phyloP scores from a whole-genome alignment of 2,113 vertebrate genomes.

The Gila orcuttii region DNA sequence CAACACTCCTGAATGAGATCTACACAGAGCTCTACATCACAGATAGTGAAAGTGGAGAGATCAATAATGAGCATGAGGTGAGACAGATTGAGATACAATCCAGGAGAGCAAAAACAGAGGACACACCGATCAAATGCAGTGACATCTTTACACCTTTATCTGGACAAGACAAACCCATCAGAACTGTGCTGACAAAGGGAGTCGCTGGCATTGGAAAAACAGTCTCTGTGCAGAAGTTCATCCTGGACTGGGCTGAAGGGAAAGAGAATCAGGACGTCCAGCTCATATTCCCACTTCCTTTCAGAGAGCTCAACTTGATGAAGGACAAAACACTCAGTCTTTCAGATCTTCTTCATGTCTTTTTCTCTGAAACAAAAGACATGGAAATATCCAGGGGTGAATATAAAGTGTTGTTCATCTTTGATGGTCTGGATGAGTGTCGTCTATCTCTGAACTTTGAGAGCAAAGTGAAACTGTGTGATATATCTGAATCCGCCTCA shows the following conservation, averaged over 20 bases:
- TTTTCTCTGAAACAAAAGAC: too few relatives aligned
- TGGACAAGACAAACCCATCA: conserved; percentile 8
- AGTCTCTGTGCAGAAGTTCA: conserved; percentile 5
- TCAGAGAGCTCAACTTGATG: conserved; percentile 1
- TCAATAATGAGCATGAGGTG: conserved; percentile 28
- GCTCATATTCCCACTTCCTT: neutral
- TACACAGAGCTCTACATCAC: conserved; percentile 59
- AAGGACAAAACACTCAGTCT: neutral
- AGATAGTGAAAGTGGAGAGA: conserved; percentile 31
- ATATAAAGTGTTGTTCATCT: neutral
- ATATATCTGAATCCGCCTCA: too few relatives aligned
- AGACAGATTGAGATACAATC: neutral
- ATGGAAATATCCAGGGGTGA: neutral
- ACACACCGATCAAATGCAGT: neutral
- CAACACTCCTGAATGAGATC: conserved; percentile 42
- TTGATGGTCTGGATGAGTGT: too few relatives aligned
- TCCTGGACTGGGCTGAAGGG: neutral
- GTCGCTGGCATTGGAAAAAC: conserved; percentile 14
- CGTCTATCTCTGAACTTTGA: too few relatives aligned
- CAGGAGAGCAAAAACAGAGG: neutral
- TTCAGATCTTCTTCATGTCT: neutral
- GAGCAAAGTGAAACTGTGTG: too few relatives aligned
- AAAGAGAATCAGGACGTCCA: neutral
- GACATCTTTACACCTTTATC: neutral
- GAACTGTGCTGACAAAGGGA: conserved; percentile 7